Percentiles rank a stretch among this genome's conserved stretches.
These are phyloP conservation scores for Hypotaenidia philippensis DNA, from an alignment of 2,797 vertebrate genomes.

Conservation along the genomic window DNA sequence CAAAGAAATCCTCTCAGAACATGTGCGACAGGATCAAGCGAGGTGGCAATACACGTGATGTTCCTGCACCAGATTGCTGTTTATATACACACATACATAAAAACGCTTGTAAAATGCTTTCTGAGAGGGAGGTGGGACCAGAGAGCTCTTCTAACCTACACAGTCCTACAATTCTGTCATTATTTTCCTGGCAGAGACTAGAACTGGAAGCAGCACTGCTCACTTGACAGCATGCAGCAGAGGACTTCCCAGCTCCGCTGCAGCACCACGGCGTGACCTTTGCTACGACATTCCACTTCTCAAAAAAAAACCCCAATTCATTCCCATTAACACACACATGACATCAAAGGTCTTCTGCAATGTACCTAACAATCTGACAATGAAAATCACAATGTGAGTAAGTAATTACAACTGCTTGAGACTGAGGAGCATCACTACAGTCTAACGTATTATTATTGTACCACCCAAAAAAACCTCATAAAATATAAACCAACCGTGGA, in stretches of 20 bases:
- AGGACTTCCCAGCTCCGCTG: background rate
- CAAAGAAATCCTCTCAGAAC: background rate
- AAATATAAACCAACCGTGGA: background rate
- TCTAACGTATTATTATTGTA: rapidly evolving
- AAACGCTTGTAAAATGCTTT: background rate
- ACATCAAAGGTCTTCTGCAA: background rate
- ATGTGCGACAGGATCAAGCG: background rate
- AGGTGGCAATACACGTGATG: background rate
- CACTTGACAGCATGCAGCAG: background rate
- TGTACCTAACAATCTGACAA: background rate
- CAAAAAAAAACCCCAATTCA: background rate
- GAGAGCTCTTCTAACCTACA: constrained; percentile 29
- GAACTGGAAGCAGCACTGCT: background rate
- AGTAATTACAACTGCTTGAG: background rate
- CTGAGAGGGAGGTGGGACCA: background rate
- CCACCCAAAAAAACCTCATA: background rate
- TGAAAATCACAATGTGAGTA: background rate
- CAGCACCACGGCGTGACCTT: background rate
- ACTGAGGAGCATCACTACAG: background rate
- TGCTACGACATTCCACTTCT: background rate
- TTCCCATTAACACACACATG: background rate
- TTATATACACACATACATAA: background rate
- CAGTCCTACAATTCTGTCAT: background rate
- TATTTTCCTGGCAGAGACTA: background rate
- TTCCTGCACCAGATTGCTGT: background rate